phyloP scores from a whole-genome alignment of 2,113 vertebrate species.

The Terrapene triunguis region DNA sequence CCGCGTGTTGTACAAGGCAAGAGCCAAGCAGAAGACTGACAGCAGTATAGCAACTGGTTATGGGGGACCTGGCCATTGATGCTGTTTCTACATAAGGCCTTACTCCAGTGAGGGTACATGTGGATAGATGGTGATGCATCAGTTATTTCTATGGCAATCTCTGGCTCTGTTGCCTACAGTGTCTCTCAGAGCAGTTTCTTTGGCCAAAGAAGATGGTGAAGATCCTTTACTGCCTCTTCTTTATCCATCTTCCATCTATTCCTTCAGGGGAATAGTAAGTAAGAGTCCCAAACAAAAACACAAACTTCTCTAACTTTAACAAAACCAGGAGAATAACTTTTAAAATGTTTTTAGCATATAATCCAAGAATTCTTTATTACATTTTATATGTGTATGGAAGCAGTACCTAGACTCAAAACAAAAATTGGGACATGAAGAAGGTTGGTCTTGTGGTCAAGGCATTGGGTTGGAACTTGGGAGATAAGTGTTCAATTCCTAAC shows the following conservation, averaged over 20 bases:
- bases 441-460: too few species aligned
- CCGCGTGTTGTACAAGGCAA: accelerated
- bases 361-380: background rate
- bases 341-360: background rate
- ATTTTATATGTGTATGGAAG: background rate
- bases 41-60: background rate
- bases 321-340: background rate
- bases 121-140: background rate
- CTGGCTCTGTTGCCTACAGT: background rate
- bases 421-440: background rate
- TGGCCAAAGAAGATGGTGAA: background rate
- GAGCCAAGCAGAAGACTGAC: background rate
- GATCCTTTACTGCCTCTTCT: background rate
- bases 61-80: background rate
- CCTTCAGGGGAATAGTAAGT: background rate
- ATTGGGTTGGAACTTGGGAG: too few species aligned
- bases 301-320: background rate
- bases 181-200: background rate
- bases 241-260: background rate
- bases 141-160: background rate
- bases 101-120: background rate
- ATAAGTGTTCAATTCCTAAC: too few species aligned
- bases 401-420: background rate
- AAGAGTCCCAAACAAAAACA: background rate
- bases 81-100: background rate